Evolutionary conservation across 2,113 vertebrate species (phyloP), one percentile per base, ranked within the genome.

Genomic region (Gavia stellata): DNA sequence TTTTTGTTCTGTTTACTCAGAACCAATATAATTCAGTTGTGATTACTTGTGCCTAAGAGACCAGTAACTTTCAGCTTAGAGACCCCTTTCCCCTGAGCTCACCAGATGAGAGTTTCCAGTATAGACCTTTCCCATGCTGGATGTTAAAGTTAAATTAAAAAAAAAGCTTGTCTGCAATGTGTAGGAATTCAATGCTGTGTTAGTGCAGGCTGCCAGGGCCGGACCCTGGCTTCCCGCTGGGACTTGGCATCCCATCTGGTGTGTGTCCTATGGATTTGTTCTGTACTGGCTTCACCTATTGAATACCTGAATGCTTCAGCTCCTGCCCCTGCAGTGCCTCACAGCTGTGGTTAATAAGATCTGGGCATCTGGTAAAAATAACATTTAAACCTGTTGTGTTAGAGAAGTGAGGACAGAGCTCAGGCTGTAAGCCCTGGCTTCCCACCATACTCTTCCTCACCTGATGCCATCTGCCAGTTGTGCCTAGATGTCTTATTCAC

Each of bases 51-150:
- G 53, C 89, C 38, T 75, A 20, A 33, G 79, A 77, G 82, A 84
- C 42, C 79, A 14, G 56, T 40, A 49, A 73, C 65, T 92, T 34
- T 29, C 7, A 50, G 63, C 66, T 85, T 2, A 5, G 70, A 62
- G 80, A 29, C 55, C 26, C 9, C 0, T 77, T 72, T 50, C 72
- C 75, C 90, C 61, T 12, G 56, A 80, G 84, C 80, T 49, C 71
- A 5, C 78, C 73, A 85, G 81, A 65, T 73, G 92, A 55, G 92
- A 97, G 61, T 16, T 89, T 34, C 73, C 71, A 95, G 31, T 3
- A 4, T 8, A 56, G 86, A 67, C 86, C 52, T 97, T 97, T 97
- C 95, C 95, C 95, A 96, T 72, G 89, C 44, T 5, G 5, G 83
- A 44, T 0, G 2, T 3, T 67, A 66, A 38, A 68, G 81, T 0